Base-by-base conservation (phyloP, 2,113 vertebrate genomes). In the Chionodraco myersi region DNA sequence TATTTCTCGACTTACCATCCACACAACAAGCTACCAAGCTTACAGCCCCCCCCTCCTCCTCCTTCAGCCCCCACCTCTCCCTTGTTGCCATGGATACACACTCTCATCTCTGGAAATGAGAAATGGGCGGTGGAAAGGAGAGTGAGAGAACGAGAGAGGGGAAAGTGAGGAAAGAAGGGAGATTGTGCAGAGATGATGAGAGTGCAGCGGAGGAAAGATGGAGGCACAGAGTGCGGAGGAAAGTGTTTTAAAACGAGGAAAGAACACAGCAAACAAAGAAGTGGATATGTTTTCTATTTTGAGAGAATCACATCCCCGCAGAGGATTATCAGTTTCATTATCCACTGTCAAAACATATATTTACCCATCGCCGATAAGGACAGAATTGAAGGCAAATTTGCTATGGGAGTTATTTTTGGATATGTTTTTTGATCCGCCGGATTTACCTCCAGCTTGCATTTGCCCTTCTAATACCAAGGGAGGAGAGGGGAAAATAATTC, bases 1-100 rank as follows among this genome's bases (percentile, higher is more conserved):
- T 85, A 91, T 94, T 94, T 94, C 82, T 91, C 66, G 51, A 90
- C 91, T 89, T 92, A 90, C 78, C 83, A 89, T 86, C 85, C 74
- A 84, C 84, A 87, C 88, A 91, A 88, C 89, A 90, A 85, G 81
- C 87, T 84, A 84, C 54, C 45, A 21, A 80, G 85, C 89, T 86
- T 56, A 89, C 73, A 83, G 69, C 76, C 73, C 78, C 36, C 48
- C 76, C 34, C 58, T 63, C 56, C 47, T 75, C 76, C 44, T 57
- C 80, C 59, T 57, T 45, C 77, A 34, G 62, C 86, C 89, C 72
- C 87, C 90, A 87, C 86, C 90, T 90, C 81, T 92, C 82, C 84
- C 84, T 85, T 92, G 94, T 95, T 95, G 90, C 94, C 92, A 95
- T 95, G 94, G 94, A 91, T 91, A 95, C 93, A 92, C 83, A 86